These are phyloP conservation scores for Zaprionus tsacasi DNA, from an alignment of 1,140 invertebrate genomes.

Conservation along the genomic window DNA sequence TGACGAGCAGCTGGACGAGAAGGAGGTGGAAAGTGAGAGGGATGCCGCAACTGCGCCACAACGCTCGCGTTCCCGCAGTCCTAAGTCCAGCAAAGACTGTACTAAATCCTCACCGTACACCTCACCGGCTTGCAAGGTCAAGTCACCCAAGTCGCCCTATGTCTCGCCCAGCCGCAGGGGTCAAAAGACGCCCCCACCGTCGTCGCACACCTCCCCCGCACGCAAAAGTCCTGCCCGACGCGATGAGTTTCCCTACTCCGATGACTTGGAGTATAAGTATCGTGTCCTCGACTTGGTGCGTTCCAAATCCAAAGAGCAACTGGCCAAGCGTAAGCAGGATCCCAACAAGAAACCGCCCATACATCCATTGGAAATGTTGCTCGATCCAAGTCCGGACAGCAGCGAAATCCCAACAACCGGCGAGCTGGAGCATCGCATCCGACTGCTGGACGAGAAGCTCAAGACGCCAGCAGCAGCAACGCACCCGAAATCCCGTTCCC, in stretches of 20 bases:
- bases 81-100: conserved; percentile 44
- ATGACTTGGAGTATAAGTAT: conserved; percentile 77
- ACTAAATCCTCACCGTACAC: conserved; percentile 45
- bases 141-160: conserved; percentile 52
- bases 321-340: conserved; percentile 59
- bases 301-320: conserved; percentile 74
- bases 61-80: conserved; percentile 59
- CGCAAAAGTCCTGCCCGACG: conserved; percentile 50
- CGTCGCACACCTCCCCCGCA: conserved; percentile 55
- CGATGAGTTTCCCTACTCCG: conserved; percentile 60
- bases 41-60: conserved; percentile 4
- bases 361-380: conserved; percentile 78
- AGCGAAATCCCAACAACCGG: conserved; percentile 74
- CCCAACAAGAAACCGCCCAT: conserved; percentile 69
- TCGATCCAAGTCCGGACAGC: conserved; percentile 72
- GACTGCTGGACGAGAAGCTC: conserved; percentile 67
- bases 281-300: conserved; percentile 69
- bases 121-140: conserved; percentile 47
- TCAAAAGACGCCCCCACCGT: conserved; percentile 46
- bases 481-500: conserved; percentile 59
- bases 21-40: conserved; percentile 15
- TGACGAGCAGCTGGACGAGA: conserved; percentile 52
- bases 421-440: conserved; percentile 74
- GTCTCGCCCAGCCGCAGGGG: conserved; percentile 53
- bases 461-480: conserved; percentile 26